Evolutionary conservation across 2,888 invertebrate genomes (phyloP).

Genomic region (Mellilla xanthometata): DNA sequence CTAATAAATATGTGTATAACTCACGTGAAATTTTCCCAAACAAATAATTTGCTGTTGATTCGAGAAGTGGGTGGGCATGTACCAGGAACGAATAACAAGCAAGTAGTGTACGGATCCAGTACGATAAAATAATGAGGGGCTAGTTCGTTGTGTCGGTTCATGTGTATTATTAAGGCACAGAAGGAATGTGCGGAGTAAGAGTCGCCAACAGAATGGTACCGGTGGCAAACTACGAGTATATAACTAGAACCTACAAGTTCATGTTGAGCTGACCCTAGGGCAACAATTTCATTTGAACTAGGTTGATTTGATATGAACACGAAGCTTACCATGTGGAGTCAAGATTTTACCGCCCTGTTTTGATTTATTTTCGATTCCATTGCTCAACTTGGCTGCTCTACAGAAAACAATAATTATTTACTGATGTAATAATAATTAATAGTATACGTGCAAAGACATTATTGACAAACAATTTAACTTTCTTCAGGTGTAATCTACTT

Average conservation of each 20-base stretch:
- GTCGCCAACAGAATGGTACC: conserved; percentile 65
- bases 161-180: conserved; percentile 79
- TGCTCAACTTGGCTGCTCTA: too few relatives aligned
- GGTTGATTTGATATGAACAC: conserved; percentile 27
- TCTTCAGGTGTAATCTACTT: too few relatives aligned
- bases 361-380: too few relatives aligned
- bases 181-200: conserved; percentile 70
- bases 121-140: conserved; percentile 70
- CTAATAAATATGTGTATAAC: background rate
- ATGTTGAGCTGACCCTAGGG: conserved; percentile 58
- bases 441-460: too few relatives aligned
- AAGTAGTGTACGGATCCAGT: conserved; percentile 33
- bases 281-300: conserved; percentile 44
- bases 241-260: conserved; percentile 24
- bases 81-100: conserved; percentile 51
- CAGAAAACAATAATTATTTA: too few relatives aligned
- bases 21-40: conserved; percentile 1
- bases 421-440: too few relatives aligned
- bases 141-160: conserved; percentile 69
- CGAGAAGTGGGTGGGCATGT: conserved; percentile 32
- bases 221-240: conserved; percentile 57
- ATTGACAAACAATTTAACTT: too few relatives aligned
- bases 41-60: conserved; percentile 16
- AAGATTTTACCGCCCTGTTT: too few relatives aligned
- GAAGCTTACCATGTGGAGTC: too few relatives aligned